These are phyloP conservation scores for Samia ricini DNA, from an alignment of 1,140 invertebrate species.

Conservation along the genomic window DNA sequence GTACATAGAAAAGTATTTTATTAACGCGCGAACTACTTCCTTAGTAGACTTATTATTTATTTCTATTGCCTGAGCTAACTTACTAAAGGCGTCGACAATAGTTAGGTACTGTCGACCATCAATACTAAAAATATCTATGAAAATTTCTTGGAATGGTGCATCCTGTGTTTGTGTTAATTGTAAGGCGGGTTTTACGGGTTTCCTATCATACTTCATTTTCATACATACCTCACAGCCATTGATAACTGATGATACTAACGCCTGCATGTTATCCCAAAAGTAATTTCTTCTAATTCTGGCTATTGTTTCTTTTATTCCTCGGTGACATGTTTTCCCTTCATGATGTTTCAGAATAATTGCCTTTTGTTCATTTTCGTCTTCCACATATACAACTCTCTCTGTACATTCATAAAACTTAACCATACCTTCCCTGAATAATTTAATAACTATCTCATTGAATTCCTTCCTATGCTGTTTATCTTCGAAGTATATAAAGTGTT, in stretches of 20 bases:
- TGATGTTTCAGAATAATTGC: constrained; percentile 21
- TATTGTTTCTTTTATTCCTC: too few species aligned
- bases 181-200: neutral
- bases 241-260: too few species aligned
- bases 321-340: constrained; percentile 19
- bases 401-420: constrained; percentile 6
- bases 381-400: neutral
- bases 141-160: constrained; percentile 35
- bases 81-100: constrained; percentile 35
- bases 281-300: too few species aligned
- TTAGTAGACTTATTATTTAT: constrained; percentile 26
- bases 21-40: constrained; percentile 28
- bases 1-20: constrained; percentile 35
- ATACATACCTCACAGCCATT: too few species aligned
- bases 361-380: constrained; percentile 18
- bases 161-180: constrained; percentile 34
- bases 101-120: constrained; percentile 35
- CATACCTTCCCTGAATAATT: neutral
- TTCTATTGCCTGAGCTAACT: constrained; percentile 34
- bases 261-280: too few species aligned
- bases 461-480: neutral
- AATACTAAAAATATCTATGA: constrained; percentile 34
- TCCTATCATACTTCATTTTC: too few species aligned
- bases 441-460: neutral
- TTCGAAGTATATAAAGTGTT: constrained; percentile 7